Base-by-base conservation (phyloP, 2,797 vertebrate species). In the Taenioides sp. region DNA sequence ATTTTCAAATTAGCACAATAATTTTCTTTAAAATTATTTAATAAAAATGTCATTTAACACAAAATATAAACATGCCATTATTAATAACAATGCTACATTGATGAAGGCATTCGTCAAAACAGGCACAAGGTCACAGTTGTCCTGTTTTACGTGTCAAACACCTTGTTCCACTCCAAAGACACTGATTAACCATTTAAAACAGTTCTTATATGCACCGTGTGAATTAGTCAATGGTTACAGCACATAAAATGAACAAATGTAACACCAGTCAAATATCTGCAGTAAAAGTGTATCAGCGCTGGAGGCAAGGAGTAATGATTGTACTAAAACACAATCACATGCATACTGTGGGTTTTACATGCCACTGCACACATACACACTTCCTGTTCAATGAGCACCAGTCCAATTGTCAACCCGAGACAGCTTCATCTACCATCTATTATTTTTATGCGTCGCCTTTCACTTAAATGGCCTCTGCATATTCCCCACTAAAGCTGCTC, bases 391-490 rank as follows among this genome's bases (percentile, higher is more conserved):
- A 92, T 87, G 76, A 80, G 86, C 86, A 67, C 86, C 91, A 92
- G 93, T 94, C 93, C 92, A 91, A 92, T 94, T 88, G 91, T 92
- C 91, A 91, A 85, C 87, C 86, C 60, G 74, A 86, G 91, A 88
- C 94, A 94, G 95, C 95, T 96, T 95, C 95, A 93, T 93, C 91
- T 84, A 59, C 93, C 92, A 95, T 97, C 92, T 93, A 95, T 97
- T 96, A 92, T 80, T 91, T 93, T 92, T 90, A 96, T 92, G 94
- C 88, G 90, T 92, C 90, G 89, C 90, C 92, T 95, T 95, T 96
- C 94, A 95, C 86, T 92, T 96, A 95, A 97, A 92, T 90, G 95
- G 94, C 92, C 90, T 91, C 86, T 95, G 94, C 93, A 92, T 96
- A 97, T 97, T 96, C 95, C 95, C 90, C 87, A 92, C 72, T 84